Evolutionary conservation across 2,888 invertebrate genomes (phyloP).

Genomic region (Carcina quercana): DNA sequence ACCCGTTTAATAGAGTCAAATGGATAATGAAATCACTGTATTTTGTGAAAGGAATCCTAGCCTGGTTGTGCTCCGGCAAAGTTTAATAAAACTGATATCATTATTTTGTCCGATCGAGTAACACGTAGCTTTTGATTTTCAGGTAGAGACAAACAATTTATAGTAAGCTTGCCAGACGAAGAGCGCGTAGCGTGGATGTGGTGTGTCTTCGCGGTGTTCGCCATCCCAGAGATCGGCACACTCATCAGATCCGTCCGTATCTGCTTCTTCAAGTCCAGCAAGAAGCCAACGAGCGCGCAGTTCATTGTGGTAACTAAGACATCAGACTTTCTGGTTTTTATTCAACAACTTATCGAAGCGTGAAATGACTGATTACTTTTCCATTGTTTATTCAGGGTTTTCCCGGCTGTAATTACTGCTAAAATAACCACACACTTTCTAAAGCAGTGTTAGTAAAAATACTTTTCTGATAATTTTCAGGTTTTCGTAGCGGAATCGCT

Average conservation of each 20-base stretch:
- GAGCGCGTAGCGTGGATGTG: slow-evolving; percentile 96
- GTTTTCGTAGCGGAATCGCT: slow-evolving; percentile 90
- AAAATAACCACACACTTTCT: slow-evolving; percentile 3
- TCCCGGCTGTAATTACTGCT: background rate
- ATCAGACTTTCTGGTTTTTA: background rate
- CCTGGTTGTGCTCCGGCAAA: too few relatives aligned
- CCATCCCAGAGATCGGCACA: slow-evolving; percentile 91
- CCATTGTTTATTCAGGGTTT: slow-evolving; percentile 6
- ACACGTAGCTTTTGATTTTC: too few relatives aligned
- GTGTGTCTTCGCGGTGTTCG: slow-evolving; percentile 90
- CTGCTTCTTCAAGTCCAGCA: slow-evolving; percentile 92
- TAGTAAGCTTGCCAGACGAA: slow-evolving; percentile 85
- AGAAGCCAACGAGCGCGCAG: slow-evolving; percentile 77
- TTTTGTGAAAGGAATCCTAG: too few relatives aligned
- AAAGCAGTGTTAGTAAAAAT: background rate
- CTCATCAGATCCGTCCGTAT: slow-evolving; percentile 89
- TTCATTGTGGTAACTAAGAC: slow-evolving; percentile 60
- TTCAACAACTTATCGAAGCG: slow-evolving; percentile 1
- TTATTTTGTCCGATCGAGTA: too few relatives aligned
- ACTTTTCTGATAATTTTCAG: slow-evolving; percentile 44
- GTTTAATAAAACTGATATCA: too few relatives aligned
- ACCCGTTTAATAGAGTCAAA: too few relatives aligned
- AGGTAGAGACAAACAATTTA: slow-evolving; percentile 92
- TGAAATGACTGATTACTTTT: slow-evolving; percentile 6
- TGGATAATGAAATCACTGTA: too few relatives aligned